phyloP scores from a whole-genome alignment of 2,113 vertebrate species.

The Syrrhaptes paradoxus region DNA sequence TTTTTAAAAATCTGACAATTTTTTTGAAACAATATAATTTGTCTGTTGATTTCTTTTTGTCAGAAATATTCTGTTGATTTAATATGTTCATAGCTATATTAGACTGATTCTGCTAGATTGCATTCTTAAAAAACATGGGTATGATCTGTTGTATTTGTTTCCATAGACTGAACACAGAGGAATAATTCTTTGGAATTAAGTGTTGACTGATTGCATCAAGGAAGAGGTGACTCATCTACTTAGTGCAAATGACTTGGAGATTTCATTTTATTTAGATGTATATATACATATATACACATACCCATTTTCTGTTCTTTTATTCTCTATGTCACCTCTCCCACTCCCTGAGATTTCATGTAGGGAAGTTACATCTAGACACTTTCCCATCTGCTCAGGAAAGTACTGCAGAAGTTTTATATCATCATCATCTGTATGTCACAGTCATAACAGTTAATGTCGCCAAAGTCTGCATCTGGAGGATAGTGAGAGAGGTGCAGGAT shows the following conservation, averaged over 20 bases:
- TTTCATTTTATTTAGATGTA: neutral
- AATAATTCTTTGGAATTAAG: neutral
- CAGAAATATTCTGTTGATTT: neutral
- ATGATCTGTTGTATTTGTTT: neutral
- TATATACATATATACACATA: neutral
- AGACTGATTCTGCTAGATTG: neutral
- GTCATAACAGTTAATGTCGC: neutral
- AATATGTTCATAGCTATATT: neutral
- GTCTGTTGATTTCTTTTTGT: neutral
- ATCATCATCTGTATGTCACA: neutral
- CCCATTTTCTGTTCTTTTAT: neutral
- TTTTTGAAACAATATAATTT: neutral
- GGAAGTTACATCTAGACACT: neutral
- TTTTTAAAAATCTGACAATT: neutral
- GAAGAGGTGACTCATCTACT: neutral
- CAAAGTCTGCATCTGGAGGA: neutral
- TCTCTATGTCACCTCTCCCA: neutral
- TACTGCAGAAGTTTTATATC: neutral
- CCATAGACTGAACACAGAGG: neutral
- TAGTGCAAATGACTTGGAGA: neutral
- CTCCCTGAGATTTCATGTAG: neutral
- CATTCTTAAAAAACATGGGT: neutral
- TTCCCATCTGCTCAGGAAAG: neutral
- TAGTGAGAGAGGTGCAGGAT: neutral
- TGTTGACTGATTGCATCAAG: neutral